Evolutionary conservation across 2,888 invertebrate species (phyloP), one percentile per base, ranked within the genome.

Genomic region (Hypomecis atomaria): DNA sequence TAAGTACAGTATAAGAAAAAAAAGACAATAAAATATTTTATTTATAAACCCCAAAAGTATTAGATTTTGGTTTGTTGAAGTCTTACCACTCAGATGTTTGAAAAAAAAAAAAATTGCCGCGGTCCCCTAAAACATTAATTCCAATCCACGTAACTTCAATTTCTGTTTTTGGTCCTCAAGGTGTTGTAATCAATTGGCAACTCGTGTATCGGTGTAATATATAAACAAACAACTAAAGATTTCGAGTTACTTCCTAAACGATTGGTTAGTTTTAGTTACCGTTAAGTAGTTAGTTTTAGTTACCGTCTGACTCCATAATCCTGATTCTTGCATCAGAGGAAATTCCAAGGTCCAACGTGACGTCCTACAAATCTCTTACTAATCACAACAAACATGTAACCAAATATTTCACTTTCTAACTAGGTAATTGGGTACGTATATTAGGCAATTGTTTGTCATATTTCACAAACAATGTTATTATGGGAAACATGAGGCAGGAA

Each of bases 151-250:
- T 4, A 8, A 38, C 38, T 9, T 38, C 38, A 1, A 38, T n/a
- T n/a, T 6, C 1, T 36, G 48, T 37, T 49, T 11, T n/a, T 23
- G 36, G 36, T 11, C 38, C 10, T 10, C 1, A 23, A 38, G n/a
- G 6, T 40, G 11, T 13, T 13, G 40, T 42, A 40, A 52, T 40
- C 40, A n/a, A 9, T 23, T 6, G n/a, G 9, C 9, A 11, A 8
- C 9, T 6, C 13, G 10, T 23, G 9, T 0, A 4, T 40, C n/a
- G 9, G 3, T 33, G 40, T 52, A 52, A 52, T 40, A 23, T 11
- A 8, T 50, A 50, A 52, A 52, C 52, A 42, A 40, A 52, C 52
- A n/a, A 52, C 6, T 69, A 69, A 64, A 59, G 74, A 74, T 74
- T 75, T 71, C 69, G 9, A 54, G 33, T 40, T 45, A 45, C 47